Percentiles rank a stretch among this genome's conserved stretches.
Conservation (phyloP, 2,888 invertebrate genomes). For the Falcaria lacertinaria region DNA sequence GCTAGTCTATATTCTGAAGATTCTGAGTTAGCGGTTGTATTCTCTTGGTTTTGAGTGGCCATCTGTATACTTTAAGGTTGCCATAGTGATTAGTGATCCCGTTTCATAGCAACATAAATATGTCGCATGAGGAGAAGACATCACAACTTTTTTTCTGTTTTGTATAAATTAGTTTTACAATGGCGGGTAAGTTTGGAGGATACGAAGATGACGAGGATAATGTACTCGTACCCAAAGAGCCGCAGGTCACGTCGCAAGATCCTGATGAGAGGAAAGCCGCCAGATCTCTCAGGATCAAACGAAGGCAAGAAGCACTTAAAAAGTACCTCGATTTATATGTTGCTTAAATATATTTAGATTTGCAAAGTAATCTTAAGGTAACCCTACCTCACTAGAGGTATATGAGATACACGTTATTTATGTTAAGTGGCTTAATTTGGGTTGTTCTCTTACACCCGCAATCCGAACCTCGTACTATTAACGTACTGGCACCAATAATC, state of each 20-base stretch:
- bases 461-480: too few relatives aligned
- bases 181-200: conserved; percentile 44
- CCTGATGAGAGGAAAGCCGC: conserved; percentile 86
- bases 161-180: conserved; percentile 15
- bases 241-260: conserved; percentile 81
- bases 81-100: too few relatives aligned
- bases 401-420: too few relatives aligned
- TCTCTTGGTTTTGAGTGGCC: too few relatives aligned
- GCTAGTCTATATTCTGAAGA: too few relatives aligned
- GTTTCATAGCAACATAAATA: background rate
- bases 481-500: too few relatives aligned
- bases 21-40: too few relatives aligned
- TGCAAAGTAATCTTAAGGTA: background rate
- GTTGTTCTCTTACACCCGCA: too few relatives aligned
- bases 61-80: too few relatives aligned
- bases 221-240: conserved; percentile 73
- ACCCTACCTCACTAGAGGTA: background rate
- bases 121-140: background rate
- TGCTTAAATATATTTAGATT: background rate
- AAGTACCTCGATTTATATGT: conserved; percentile 47
- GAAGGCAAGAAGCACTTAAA: conserved; percentile 79
- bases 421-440: too few relatives aligned
- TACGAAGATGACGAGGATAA: conserved; percentile 62
- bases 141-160: conserved; percentile 24
- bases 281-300: conserved; percentile 83